These are phyloP conservation scores for Ailuropoda melanoleuca DNA, from an alignment of 2,113 vertebrate genomes.

Conservation along the genomic window DNA sequence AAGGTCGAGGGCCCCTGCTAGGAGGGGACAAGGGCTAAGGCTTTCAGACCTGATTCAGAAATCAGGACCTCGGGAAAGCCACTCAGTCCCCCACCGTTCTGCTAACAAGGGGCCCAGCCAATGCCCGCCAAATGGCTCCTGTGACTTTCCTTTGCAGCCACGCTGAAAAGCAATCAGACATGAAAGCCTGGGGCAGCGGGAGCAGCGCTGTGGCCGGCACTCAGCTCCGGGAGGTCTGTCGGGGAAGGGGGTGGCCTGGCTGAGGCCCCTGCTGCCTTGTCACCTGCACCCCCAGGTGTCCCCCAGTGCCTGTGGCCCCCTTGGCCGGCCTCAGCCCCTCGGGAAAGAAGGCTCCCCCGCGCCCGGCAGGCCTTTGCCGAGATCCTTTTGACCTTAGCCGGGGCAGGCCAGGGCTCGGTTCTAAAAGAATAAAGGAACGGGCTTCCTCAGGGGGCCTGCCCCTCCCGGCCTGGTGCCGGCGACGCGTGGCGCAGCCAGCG, in stretches of 20 bases:
- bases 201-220: background rate
- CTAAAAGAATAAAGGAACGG: constrained; percentile 47
- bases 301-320: background rate
- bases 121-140: background rate
- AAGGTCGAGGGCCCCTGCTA: background rate
- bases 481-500: constrained; percentile 19
- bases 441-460: background rate
- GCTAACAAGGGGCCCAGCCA: background rate
- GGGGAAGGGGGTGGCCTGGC: background rate
- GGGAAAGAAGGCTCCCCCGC: background rate
- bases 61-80: constrained; percentile 8
- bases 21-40: background rate
- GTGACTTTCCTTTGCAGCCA: background rate
- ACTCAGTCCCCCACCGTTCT: background rate
- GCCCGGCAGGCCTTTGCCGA: background rate
- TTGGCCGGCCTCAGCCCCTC: background rate
- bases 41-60: constrained; percentile 22
- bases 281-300: background rate
- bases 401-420: background rate
- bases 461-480: constrained; percentile 9
- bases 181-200: background rate
- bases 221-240: background rate
- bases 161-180: background rate
- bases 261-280: background rate
- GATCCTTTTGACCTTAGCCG: constrained; percentile 38